Percentiles rank a stretch among this genome's conserved stretches.
phyloP scores from a whole-genome alignment of 2,797 vertebrate species.

The Rousettus madagascariensis region DNA sequence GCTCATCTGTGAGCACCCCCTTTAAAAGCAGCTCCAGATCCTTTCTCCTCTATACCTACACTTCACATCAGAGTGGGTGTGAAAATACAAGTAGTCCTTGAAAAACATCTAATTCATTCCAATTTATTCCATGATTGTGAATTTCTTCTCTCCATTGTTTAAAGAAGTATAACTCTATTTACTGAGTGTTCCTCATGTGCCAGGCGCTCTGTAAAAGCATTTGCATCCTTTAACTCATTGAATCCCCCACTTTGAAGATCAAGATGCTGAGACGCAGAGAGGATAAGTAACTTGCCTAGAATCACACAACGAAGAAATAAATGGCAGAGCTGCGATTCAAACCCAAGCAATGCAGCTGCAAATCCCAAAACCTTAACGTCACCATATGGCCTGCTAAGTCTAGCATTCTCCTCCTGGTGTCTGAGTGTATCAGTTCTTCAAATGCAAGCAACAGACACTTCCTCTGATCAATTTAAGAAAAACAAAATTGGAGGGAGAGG shows the following conservation, averaged over 20 bases:
- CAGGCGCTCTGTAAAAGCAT: background rate
- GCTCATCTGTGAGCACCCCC: background rate
- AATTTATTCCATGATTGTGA: background rate
- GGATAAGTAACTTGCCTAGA: background rate
- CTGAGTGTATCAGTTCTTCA: background rate
- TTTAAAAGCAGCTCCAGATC: background rate
- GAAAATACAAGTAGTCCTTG: background rate
- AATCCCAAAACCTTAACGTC: background rate
- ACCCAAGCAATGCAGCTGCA: background rate
- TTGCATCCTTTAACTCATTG: background rate
- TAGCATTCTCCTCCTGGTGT: background rate
- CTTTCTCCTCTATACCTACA: background rate
- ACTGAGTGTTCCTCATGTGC: background rate
- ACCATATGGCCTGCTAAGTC: background rate
- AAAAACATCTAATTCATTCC: background rate
- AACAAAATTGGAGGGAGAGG: background rate
- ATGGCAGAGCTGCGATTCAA: background rate
- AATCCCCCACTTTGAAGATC: background rate
- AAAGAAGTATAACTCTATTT: background rate
- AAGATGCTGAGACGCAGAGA: slow-evolving; percentile 8
- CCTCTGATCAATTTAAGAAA: background rate
- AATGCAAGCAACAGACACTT: background rate
- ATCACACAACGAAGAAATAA: background rate
- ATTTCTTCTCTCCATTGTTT: background rate
- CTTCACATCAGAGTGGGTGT: background rate